Evolutionary conservation across 2,888 invertebrate genomes (phyloP), one percentile per base, ranked within the genome.

Genomic region (Actias luna): DNA sequence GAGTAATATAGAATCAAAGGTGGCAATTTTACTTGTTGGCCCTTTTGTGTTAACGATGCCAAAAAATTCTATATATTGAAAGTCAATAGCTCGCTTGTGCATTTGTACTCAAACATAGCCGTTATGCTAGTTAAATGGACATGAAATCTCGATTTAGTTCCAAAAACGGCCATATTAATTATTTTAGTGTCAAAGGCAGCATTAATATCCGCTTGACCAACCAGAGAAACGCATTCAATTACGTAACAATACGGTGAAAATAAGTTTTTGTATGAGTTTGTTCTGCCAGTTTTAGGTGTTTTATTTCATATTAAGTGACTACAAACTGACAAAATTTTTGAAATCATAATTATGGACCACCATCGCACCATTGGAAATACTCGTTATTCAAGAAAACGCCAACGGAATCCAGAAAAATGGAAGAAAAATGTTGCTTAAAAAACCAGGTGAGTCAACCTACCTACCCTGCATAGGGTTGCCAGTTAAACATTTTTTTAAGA

Each of bases 131-230:
- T 36, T 36, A 12, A 14, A 36, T 36, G 14, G 36, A 36, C 36
- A 36, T 36, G 36, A 36, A 36, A 36, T 36, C 14, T 14, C 36
- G 8, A 3, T 31, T n/a, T n/a, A n/a, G n/a, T n/a, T n/a, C n/a
- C n/a, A n/a, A n/a, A n/a, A n/a, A n/a, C n/a, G n/a, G n/a, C n/a
- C n/a, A n/a, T n/a, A n/a, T n/a, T n/a, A n/a, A n/a, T n/a, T n/a
- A n/a, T n/a, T n/a, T n/a, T n/a, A n/a, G n/a, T n/a, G n/a, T n/a
- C n/a, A n/a, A n/a, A 16, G 7, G 2, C 39, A 10, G 22, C 42
- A 16, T 50, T 22, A 66, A 64, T 69, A 63, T 36, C 2, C 36
- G 36, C 14, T 36, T 36, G 14, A 36, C 36, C 36, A 36, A 36
- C 16, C 36, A 36, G 36, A 36, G 36, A 7, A 36, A 36, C 16